A percentile compares a stretch with the other conserved stretches of the same genome.
Conservation (phyloP, 2,888 invertebrate genomes). For the Beris chalybata region DNA sequence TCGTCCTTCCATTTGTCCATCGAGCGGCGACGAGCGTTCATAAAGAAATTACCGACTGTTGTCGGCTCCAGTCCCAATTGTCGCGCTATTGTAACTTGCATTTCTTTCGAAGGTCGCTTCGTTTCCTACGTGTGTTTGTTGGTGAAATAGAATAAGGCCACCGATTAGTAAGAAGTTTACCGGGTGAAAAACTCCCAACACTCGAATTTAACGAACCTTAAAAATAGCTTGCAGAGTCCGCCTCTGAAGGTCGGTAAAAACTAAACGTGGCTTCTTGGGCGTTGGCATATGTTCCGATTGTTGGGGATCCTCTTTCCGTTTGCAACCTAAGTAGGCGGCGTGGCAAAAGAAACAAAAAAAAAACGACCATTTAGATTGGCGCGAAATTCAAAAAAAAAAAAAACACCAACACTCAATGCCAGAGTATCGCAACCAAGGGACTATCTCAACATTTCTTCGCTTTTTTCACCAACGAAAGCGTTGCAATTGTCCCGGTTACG, state of each 20-base stretch:
- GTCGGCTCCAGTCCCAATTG: constrained; percentile 96
- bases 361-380: no score
- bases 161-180: no score
- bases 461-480: no score
- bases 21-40: constrained; percentile 97
- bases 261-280: constrained; percentile 99
- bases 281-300: constrained; percentile 82
- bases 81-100: constrained; percentile 98
- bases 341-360: no score
- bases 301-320: constrained; percentile 90
- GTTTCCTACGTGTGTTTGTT: constrained; percentile 72
- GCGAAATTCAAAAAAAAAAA: no score
- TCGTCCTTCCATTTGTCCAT: constrained; percentile 99
- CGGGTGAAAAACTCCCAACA: not conserved
- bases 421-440: no score
- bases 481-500: constrained; percentile 7
- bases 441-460: no score
- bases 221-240: constrained; percentile 99
- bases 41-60: constrained; percentile 99
- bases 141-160: not conserved
- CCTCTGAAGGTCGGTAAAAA: constrained; percentile 99
- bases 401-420: no score
- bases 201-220: constrained; percentile 67
- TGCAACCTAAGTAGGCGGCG: constrained; percentile 70
- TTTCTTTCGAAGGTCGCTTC: constrained; percentile 98